These are phyloP conservation scores for Sebastes elongatus DNA, from an alignment of 2,797 vertebrate genomes.

Conservation along the genomic window DNA sequence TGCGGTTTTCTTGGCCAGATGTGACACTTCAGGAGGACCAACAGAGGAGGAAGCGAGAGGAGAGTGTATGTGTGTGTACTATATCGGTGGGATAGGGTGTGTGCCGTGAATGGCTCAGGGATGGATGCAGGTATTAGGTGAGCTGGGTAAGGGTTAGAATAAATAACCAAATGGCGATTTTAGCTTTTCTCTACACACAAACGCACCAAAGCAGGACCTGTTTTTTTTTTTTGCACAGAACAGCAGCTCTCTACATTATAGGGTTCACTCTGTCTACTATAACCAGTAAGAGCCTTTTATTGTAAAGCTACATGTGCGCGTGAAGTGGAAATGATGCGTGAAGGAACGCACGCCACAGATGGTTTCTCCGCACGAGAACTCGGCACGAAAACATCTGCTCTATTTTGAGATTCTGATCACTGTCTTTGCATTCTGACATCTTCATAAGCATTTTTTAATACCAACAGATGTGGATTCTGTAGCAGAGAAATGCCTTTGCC, in stretches of 20 bases:
- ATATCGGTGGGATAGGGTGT: neutral
- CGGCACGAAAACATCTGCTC: slow-evolving; percentile 52
- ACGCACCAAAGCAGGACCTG: neutral
- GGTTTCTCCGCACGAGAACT: slow-evolving; percentile 26
- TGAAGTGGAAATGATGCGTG: slow-evolving; percentile 29
- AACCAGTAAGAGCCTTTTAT: neutral
- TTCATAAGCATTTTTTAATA: slow-evolving; percentile 28
- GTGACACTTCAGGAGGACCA: slow-evolving; percentile 49
- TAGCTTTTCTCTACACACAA: slow-evolving; percentile 3
- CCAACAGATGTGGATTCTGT: slow-evolving; percentile 22
- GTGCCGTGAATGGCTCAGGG: neutral
- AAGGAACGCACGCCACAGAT: slow-evolving; percentile 50
- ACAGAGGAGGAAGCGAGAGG: neutral
- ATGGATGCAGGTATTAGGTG: neutral
- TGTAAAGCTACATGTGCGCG: neutral
- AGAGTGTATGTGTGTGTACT: neutral
- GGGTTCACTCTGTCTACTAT: slow-evolving; percentile 19
- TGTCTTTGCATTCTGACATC: slow-evolving; percentile 32
- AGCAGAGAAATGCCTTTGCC: neutral
- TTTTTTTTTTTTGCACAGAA: neutral
- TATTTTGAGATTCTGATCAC: slow-evolving; percentile 34
- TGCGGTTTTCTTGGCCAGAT: slow-evolving; percentile 60
- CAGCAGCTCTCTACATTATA: slow-evolving; percentile 12
- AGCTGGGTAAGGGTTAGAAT: neutral
- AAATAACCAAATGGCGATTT: neutral